phyloP scores from a whole-genome alignment of 2,797 vertebrate species.

The Oreochromis grahami region DNA sequence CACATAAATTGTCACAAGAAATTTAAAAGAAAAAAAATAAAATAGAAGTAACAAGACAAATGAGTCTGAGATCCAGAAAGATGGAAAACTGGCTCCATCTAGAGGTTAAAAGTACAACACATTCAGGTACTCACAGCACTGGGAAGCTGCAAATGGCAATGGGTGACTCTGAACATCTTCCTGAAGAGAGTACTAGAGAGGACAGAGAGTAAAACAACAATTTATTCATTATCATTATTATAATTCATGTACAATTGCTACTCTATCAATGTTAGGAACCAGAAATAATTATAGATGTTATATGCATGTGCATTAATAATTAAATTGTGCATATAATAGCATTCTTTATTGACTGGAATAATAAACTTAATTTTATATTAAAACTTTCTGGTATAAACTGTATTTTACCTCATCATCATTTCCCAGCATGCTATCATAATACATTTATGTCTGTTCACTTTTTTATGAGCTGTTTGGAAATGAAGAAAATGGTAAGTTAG shows the following conservation, averaged over 20 bases:
- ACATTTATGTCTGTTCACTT: conserved; percentile 47
- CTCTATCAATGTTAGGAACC: neutral
- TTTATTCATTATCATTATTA: too few species aligned
- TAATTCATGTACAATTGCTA: neutral
- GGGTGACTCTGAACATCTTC: conserved; percentile 81
- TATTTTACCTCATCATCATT: conserved; percentile 81
- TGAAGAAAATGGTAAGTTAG: neutral
- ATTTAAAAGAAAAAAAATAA: neutral
- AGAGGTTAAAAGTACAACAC: conserved; percentile 24
- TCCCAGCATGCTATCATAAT: neutral
- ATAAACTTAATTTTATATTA: neutral
- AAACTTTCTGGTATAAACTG: neutral
- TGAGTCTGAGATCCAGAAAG: neutral
- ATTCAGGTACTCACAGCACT: conserved; percentile 91
- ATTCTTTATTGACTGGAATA: neutral
- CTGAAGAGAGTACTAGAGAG: conserved; percentile 76
- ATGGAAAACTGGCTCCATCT: conserved; percentile 55
- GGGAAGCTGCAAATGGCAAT: conserved; percentile 86
- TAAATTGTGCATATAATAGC: neutral
- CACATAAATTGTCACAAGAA: neutral
- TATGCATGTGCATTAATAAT: neutral
- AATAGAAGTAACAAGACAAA: neutral
- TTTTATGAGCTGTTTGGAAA: conserved; percentile 11
- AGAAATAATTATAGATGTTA: neutral
- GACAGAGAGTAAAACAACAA: neutral